Evolutionary conservation across 2,113 vertebrate species (phyloP), one percentile per base, ranked within the genome.

Genomic region (Plecturocebus donacophilus): DNA sequence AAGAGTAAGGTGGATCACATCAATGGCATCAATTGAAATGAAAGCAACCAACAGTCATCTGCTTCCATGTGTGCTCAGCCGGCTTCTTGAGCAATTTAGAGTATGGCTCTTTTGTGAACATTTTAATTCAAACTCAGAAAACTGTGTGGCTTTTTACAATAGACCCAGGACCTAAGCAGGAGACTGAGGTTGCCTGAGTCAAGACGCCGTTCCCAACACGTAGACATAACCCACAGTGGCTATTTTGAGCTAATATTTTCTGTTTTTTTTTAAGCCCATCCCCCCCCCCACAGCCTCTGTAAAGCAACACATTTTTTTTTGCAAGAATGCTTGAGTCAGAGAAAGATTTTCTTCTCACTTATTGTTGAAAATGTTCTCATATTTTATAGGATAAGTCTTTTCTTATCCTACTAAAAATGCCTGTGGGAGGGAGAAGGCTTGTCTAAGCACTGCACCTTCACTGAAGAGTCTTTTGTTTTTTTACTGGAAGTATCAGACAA

Each of bases 131-230:
- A 35, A 35, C 11, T 8, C n/a, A 38, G 38, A 45, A n/a, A 20
- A 77, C 20, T 14, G 10, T 5, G 2, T 1, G 56, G 38, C 47
- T 90, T 76, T 76, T 79, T 54, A 10, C 9, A 17, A 45, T 47
- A n/a, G 30, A 8, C 30, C 32, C 13, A 16, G 19, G 14, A 42
- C 17, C 11, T 6, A 21, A 30, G 27, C 14, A 21, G 6, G 32
- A 27, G 19, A 71, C 40, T 23, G 30, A 35, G 52, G 52, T 19
- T 20, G 16, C 71, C 71, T 23, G 6, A 6, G 11, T 2, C 12
- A 11, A 45, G 38, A 35, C 2, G 38, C 56, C 2, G 1, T 38
- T 3, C 2, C 8, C 2, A 11, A 56, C 27, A 42, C 20, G 2
- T 20, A 61, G 38, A 47, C 16, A 52, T 16, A 8, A 17, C 40